phyloP scores from a whole-genome alignment of 1,140 invertebrate genomes.

The Pygmarrhopalites habei region DNA sequence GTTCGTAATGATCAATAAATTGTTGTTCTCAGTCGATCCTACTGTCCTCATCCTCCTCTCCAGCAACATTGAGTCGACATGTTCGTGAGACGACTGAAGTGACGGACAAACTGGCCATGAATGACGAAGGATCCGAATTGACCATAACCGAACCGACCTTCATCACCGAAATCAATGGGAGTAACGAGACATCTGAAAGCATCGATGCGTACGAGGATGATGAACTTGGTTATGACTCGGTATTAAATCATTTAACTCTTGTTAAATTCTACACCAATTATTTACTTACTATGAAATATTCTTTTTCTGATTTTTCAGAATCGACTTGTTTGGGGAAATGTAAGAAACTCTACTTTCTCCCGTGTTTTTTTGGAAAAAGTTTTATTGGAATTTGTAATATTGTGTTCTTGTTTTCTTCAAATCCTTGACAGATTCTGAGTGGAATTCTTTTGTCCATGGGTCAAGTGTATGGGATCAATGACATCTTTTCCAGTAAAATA shows the following conservation, averaged over 20 bases:
- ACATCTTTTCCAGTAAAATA: conserved; percentile 41
- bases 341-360: conserved; percentile 25
- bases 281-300: no score
- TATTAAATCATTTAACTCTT: no score
- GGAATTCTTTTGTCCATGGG: conserved; percentile 45
- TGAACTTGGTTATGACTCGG: neutral
- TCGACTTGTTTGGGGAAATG: conserved; percentile 44
- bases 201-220: neutral
- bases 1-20: no score
- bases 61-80: no score
- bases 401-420: no score
- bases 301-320: conserved; percentile 10
- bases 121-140: neutral
- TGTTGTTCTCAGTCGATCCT: no score
- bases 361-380: neutral
- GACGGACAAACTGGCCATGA: neutral
- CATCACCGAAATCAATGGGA: neutral
- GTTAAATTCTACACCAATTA: no score
- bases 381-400: no score
- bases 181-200: neutral
- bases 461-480: conserved; percentile 45
- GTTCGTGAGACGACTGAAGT: neutral
- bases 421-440: conserved; percentile 42
- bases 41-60: no score
- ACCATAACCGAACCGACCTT: neutral